These are phyloP conservation scores for Sarcoramphus papa DNA, from an alignment of 2,797 vertebrate genomes.

Conservation along the genomic window DNA sequence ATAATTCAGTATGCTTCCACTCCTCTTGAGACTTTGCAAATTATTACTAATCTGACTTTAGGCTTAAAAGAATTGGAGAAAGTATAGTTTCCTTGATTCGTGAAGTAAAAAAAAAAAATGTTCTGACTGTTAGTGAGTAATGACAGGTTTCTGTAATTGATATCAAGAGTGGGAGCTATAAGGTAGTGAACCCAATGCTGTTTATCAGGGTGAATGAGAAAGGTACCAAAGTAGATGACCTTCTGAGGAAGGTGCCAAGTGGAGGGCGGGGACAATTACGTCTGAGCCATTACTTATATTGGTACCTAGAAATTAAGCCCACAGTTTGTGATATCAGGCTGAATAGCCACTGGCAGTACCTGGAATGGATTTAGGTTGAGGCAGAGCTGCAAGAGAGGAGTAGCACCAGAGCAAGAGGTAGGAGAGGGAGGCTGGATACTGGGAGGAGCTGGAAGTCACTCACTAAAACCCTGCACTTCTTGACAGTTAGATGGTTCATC, in stretches of 20 bases:
- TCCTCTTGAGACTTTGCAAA: not conserved
- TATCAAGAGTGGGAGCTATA: not conserved
- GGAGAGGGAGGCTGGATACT: not conserved
- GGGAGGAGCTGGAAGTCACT: not conserved
- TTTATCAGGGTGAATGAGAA: not conserved
- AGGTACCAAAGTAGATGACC: not conserved
- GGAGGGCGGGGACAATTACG: not conserved
- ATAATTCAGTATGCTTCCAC: not conserved
- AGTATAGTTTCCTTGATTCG: not conserved
- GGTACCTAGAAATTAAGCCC: not conserved
- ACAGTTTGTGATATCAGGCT: not conserved
- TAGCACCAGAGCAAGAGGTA: not conserved
- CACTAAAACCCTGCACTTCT: not conserved
- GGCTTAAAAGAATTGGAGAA: not conserved
- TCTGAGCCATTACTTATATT: not conserved
- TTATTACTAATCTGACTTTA: not conserved
- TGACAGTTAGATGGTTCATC: not conserved
- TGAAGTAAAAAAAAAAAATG: not conserved
- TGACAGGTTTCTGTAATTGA: not conserved
- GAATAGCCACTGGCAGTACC: not conserved
- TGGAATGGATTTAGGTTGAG: not conserved
- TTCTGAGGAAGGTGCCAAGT: not conserved
- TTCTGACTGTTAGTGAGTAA: not conserved
- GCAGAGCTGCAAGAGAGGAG: not conserved
- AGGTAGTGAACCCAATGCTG: not conserved